phyloP scores from a whole-genome alignment of 2,797 vertebrate genomes.

The Eptatretus atami region DNA sequence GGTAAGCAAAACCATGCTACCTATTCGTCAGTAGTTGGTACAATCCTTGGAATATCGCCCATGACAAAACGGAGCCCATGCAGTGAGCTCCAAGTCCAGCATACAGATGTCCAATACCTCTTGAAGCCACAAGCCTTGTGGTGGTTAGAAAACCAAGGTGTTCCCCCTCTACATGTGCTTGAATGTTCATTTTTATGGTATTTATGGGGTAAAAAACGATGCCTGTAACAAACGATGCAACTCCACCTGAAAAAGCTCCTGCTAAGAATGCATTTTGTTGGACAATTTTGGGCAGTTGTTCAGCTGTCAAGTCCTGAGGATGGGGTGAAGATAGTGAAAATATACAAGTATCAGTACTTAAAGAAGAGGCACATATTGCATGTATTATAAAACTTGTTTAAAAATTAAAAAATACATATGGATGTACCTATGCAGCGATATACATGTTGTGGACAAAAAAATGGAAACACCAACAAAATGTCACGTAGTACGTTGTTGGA shows the following conservation, averaged over 20 bases:
- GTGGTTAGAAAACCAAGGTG: neutral
- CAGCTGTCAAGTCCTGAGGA: too few species aligned
- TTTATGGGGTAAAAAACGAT: conserved; percentile 1
- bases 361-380: too few species aligned
- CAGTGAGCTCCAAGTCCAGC: neutral
- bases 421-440: too few species aligned
- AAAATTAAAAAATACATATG: too few species aligned
- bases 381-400: too few species aligned
- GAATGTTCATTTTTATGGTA: neutral
- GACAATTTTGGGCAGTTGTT: too few species aligned
- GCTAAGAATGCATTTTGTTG: neutral
- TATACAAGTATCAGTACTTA: too few species aligned
- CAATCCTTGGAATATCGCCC: neutral
- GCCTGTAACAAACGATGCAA: neutral
- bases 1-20: too few species aligned
- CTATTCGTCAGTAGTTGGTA: neutral
- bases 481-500: too few species aligned
- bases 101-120: neutral
- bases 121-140: neutral
- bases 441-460: too few species aligned
- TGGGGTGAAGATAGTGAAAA: too few species aligned
- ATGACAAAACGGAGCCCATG: neutral
- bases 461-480: too few species aligned
- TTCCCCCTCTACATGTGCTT: neutral
- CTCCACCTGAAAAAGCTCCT: neutral